Base-by-base conservation (phyloP, 2,113 vertebrate species). In the Genyomyrus donnyi region DNA sequence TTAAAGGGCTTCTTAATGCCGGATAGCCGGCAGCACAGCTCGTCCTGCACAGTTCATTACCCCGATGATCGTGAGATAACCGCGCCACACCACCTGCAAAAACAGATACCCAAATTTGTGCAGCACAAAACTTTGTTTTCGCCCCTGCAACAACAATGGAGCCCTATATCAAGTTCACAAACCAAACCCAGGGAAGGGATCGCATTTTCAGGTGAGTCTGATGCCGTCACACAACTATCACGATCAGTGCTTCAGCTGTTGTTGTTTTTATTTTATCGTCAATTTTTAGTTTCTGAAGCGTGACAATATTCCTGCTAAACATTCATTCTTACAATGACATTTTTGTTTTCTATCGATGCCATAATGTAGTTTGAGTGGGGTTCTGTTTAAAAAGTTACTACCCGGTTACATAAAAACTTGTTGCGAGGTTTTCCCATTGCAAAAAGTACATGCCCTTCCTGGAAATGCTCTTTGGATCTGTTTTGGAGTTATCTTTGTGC, bases 141-240 rank as follows among this genome's bases (percentile, higher is more conserved):
- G n/a, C 24, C 49, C 48, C 21, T 50, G 17, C 24, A 19, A 53
- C 15, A 2, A 8, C 10, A 56, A 99, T 99, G 98, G 98, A 99
- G 80, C 89, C 93, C 2, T 95, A 97, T 66, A 93, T 94, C 24
- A 94, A 94, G 74, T 95, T 99, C 91, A 95, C 96, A 52, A 97
- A 94, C 94, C 97, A 98, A 90, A 97, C 95, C 53, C 97, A 97
- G 91, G 98, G 98, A 90, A 97, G 97, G 83, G 98, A 98, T 90
- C 97, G 96, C 2, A 89, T 99, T 87, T 97, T 97, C 93, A 97
- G 98, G 98, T 99, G 91, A 95, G 94, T 48, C 8, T 15, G 58
- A 2, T 88, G 21, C 56, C 89, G 10, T 35, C 48, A 53, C 31
- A 39, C 7, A 77, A 80, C 17, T 42, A 42, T 35, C 35, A 80